A percentile compares a stretch with the other conserved stretches of the same genome.
Evolutionary conservation across 2,888 invertebrate genomes (phyloP).

Genomic region (Plagodis pulveraria): DNA sequence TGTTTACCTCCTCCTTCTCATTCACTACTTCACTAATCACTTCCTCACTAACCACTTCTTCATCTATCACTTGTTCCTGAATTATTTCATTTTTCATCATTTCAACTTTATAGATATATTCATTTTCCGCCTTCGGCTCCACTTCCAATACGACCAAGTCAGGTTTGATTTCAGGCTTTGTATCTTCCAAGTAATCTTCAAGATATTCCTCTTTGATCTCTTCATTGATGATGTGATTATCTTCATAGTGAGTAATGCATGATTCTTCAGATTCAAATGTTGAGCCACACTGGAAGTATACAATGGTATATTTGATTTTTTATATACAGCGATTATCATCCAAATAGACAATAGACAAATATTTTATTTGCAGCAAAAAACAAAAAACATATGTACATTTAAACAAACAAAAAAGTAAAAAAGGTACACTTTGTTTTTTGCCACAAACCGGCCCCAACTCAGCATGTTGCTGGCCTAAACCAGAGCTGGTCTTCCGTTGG

Average conservation of each 20-base stretch:
- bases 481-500: no score
- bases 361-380: no score
- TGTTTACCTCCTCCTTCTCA: no score
- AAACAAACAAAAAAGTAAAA: no score
- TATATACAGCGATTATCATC: no score
- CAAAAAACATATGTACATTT: no score
- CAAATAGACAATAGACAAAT: no score
- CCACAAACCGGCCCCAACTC: no score
- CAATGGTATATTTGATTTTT: no score
- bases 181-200: not conserved
- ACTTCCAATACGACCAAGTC: not conserved
- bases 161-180: no score
- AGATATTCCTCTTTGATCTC: constrained; percentile 10
- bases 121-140: not conserved
- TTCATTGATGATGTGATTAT: constrained; percentile 32
- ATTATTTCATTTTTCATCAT: not conserved
- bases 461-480: no score
- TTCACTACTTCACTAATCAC: not conserved
- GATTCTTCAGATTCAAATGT: constrained; percentile 41
- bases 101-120: not conserved
- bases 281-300: constrained; percentile 44
- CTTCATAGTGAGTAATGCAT: constrained; percentile 47
- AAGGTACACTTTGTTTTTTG: no score
- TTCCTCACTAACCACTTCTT: not conserved
- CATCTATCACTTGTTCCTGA: not conserved